phyloP scores from a whole-genome alignment of 2,888 invertebrate species.

The Phaonia tiefii region DNA sequence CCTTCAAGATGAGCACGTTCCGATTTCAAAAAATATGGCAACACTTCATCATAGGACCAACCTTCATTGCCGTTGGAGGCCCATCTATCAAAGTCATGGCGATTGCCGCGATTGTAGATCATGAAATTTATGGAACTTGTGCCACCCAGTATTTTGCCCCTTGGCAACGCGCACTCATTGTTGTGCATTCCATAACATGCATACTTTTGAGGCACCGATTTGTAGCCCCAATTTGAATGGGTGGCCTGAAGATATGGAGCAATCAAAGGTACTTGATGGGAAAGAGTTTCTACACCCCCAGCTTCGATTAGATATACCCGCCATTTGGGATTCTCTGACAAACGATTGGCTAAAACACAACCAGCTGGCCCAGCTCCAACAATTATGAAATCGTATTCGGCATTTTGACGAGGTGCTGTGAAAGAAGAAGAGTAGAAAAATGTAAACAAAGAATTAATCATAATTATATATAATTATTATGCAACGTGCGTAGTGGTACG shows the following conservation, averaged over 20 bases:
- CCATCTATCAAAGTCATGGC: conserved; percentile 87
- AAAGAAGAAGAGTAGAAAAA: conserved; percentile 78
- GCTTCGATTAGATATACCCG: conserved; percentile 82
- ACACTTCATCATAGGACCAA: conserved; percentile 86
- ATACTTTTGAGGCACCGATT: conserved; percentile 84
- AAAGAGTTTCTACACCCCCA: conserved; percentile 80
- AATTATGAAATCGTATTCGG: conserved; percentile 90
- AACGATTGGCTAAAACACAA: conserved; percentile 79
- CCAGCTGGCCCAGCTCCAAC: conserved; percentile 94
- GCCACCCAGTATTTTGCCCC: conserved; percentile 84
- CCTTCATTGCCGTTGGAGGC: conserved; percentile 86
- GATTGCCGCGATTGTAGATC: conserved; percentile 89
- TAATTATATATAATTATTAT: no score
- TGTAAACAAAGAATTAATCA: no score
- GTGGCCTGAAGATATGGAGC: conserved; percentile 77
- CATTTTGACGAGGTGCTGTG: conserved; percentile 86
- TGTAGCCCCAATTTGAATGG: conserved; percentile 87
- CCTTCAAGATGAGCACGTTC: conserved; percentile 81
- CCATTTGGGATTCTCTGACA: conserved; percentile 80
- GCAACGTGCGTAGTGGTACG: no score
- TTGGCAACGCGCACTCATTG: conserved; percentile 80
- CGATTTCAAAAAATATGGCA: conserved; percentile 84
- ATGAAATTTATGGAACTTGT: conserved; percentile 84
- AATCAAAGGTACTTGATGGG: conserved; percentile 76
- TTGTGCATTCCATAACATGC: conserved; percentile 82